Evolutionary conservation across 2,888 invertebrate species (phyloP).

Genomic region (Heliconius cydno): DNA sequence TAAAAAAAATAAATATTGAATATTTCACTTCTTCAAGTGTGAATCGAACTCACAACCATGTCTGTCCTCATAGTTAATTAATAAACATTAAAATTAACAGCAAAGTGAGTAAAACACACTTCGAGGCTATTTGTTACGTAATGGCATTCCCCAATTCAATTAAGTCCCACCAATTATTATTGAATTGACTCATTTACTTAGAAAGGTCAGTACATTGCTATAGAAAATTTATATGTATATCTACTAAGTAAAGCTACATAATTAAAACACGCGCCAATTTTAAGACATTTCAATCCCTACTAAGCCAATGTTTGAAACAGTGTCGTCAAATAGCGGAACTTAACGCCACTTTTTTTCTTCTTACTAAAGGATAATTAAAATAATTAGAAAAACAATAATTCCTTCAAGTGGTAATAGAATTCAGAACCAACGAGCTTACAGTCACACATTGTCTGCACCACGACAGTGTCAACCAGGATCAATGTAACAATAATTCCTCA

Average conservation of each 20-base stretch:
- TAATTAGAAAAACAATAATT: not conserved
- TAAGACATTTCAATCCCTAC: too few relatives aligned
- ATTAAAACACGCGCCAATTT: too few relatives aligned
- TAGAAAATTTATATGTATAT: not conserved
- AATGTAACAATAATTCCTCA: slow-evolving; percentile 7
- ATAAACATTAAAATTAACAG: not conserved
- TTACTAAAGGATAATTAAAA: too few relatives aligned
- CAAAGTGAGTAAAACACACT: not conserved
- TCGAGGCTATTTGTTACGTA: not conserved
- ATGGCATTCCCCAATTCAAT: not conserved
- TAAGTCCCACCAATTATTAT: not conserved
- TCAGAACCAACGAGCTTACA: not conserved
- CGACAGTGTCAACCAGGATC: not conserved
- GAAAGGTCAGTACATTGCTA: not conserved
- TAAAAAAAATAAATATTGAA: too few relatives aligned
- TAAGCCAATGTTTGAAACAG: too few relatives aligned
- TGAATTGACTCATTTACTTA: slow-evolving; percentile 1
- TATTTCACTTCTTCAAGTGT: too few relatives aligned
- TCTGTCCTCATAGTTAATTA: not conserved
- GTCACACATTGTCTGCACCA: not conserved
- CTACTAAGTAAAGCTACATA: too few relatives aligned
- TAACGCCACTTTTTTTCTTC: not conserved
- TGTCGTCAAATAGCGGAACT: not conserved
- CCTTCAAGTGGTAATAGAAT: not conserved
- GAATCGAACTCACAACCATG: too few relatives aligned